These are phyloP conservation scores for Enchytraeus crypticus DNA, from an alignment of 2,888 invertebrate genomes.

Conservation along the genomic window DNA sequence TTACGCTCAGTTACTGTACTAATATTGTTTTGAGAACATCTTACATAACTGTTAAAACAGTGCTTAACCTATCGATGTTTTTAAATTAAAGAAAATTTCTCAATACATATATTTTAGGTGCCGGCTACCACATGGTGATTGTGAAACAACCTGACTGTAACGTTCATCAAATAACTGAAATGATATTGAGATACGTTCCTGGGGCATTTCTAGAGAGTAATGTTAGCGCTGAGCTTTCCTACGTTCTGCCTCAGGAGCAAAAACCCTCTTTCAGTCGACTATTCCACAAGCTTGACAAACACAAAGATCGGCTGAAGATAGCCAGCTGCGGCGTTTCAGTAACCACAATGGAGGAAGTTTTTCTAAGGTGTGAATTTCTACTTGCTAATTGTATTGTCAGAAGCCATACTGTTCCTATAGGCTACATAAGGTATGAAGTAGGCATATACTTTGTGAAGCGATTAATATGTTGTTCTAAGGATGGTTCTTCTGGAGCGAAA, in stretches of 20 bases:
- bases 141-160: conserved; percentile 55
- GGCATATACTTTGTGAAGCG: too few relatives aligned
- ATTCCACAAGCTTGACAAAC: conserved; percentile 37
- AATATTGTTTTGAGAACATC: too few relatives aligned
- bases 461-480: too few relatives aligned
- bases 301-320: conserved; percentile 54
- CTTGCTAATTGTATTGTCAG: too few relatives aligned
- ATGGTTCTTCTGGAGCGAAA: too few relatives aligned
- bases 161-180: conserved; percentile 52
- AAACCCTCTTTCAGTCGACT: conserved; percentile 34
- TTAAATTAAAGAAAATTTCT: too few relatives aligned
- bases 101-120: too few relatives aligned
- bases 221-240: conserved; percentile 41
- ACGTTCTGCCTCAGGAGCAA: conserved; percentile 39
- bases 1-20: too few relatives aligned
- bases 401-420: too few relatives aligned
- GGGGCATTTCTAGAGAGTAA: conserved; percentile 55
- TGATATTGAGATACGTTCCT: conserved; percentile 60
- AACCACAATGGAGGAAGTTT: conserved; percentile 79
- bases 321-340: conserved; percentile 74
- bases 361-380: conserved; percentile 44
- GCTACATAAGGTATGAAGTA: too few relatives aligned
- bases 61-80: too few relatives aligned
- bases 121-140: conserved; percentile 69
- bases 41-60: too few relatives aligned